phyloP scores from a whole-genome alignment of 37 sponge, comb jelly and placozoan genomes.

The Spongilla lacustris region DNA sequence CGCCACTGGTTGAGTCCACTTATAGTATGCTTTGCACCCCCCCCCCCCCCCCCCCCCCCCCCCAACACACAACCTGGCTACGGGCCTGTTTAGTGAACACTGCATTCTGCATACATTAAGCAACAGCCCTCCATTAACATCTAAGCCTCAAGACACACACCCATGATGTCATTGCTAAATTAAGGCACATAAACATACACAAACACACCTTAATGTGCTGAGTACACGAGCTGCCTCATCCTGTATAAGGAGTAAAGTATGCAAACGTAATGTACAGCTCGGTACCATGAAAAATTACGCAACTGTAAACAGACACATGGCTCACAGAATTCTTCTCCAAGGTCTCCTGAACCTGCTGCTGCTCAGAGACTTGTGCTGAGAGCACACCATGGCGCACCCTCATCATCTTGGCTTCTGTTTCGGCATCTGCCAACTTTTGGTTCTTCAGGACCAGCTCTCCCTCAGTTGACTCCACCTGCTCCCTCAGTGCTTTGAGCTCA shows the following conservation, averaged over 20 bases:
- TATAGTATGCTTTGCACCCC: no score
- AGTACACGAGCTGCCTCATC: not conserved
- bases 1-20: no score
- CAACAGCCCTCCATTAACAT: no score
- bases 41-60: no score
- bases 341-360: not conserved
- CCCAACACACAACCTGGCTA: no score
- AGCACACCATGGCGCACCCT: constrained; percentile 31
- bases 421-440: constrained; percentile 55
- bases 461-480: constrained; percentile 1
- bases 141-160: not conserved
- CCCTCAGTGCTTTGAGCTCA: not conserved
- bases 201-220: not conserved
- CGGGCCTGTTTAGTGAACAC: no score
- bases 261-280: not conserved
- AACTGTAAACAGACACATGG: not conserved
- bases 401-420: constrained; percentile 29
- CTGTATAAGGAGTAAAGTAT: not conserved
- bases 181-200: not conserved
- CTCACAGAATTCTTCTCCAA: not conserved
- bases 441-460: constrained; percentile 66
- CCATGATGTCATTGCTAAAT: not conserved
- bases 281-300: no score
- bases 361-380: constrained; percentile 11
- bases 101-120: no score